Percentiles rank a stretch among this genome's conserved stretches.
phyloP scores from a whole-genome alignment of 2,888 invertebrate genomes.

The Stenolophus ochropezus region DNA sequence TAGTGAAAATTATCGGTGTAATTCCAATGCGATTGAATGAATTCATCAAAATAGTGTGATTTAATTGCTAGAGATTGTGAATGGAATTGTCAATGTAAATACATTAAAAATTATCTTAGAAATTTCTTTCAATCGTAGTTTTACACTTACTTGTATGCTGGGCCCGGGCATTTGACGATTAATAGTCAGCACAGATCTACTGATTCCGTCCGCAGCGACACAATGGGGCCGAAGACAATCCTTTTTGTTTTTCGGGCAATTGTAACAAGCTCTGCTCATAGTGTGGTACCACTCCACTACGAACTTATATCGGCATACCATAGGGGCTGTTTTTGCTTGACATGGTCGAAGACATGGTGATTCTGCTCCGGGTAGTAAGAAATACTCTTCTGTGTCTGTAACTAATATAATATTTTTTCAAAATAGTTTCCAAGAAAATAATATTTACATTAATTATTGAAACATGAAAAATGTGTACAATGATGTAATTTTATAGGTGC shows the following conservation, averaged over 20 bases:
- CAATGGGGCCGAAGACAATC: slow-evolving; percentile 89
- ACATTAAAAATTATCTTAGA: too few species aligned
- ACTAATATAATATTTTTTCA: background rate
- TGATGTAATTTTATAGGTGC: too few species aligned
- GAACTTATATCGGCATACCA: slow-evolving; percentile 84
- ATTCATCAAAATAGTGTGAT: too few species aligned
- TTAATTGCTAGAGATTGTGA: too few species aligned
- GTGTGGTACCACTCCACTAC: slow-evolving; percentile 89
- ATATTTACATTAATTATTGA: too few species aligned
- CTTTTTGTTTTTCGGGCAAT: slow-evolving; percentile 84
- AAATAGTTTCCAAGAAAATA: background rate
- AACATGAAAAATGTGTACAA: too few species aligned
- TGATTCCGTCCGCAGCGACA: slow-evolving; percentile 87
- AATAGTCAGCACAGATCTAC: slow-evolving; percentile 84
- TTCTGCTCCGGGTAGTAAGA: slow-evolving; percentile 66
- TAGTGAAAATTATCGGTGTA: too few species aligned
- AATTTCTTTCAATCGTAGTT: too few species aligned
- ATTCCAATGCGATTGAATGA: too few species aligned
- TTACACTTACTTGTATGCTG: slow-evolving; percentile 81
- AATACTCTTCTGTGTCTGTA: slow-evolving; percentile 66
- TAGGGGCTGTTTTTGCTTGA: slow-evolving; percentile 75
- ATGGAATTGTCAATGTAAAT: too few species aligned
- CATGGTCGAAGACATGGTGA: slow-evolving; percentile 82
- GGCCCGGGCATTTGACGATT: slow-evolving; percentile 94
- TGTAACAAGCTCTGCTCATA: slow-evolving; percentile 91